Evolutionary conservation across 2,888 invertebrate species (phyloP).

Genomic region (Crocallis elinguaria): DNA sequence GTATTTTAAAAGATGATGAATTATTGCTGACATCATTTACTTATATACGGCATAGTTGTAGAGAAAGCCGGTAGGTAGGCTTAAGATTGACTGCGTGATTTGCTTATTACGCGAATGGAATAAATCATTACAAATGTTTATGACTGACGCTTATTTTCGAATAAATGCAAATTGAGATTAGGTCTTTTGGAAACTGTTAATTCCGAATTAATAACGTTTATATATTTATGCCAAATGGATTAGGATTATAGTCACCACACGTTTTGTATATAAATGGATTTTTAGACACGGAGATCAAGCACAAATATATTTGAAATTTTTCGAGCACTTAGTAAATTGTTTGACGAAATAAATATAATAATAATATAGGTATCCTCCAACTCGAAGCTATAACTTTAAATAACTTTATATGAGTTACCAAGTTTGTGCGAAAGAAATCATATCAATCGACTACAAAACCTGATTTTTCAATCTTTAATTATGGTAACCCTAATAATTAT

Average conservation of each 20-base stretch:
- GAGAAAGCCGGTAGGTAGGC: conserved; percentile 25
- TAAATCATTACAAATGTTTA: conserved; percentile 18
- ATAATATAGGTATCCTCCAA: too few species aligned
- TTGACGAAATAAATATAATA: too few species aligned
- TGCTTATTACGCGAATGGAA: conserved; percentile 13
- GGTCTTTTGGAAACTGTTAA: conserved; percentile 15
- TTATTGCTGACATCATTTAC: conserved; percentile 15
- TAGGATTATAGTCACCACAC: neutral
- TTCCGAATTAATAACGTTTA: conserved; percentile 15
- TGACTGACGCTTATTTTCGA: conserved; percentile 12
- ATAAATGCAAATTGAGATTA: conserved; percentile 11
- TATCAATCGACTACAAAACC: too few species aligned
- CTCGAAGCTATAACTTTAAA: too few species aligned
- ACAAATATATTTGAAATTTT: too few species aligned
- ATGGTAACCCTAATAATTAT: conserved; percentile 12
- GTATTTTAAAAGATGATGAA: conserved; percentile 13
- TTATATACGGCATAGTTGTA: conserved; percentile 14
- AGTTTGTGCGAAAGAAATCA: too few species aligned
- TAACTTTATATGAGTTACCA: too few species aligned
- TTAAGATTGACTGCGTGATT: conserved; percentile 4
- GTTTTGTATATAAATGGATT: neutral
- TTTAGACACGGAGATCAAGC: too few species aligned
- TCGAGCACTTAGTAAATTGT: too few species aligned
- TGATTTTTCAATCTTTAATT: too few species aligned
- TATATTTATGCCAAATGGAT: neutral